A percentile compares a stretch with the other conserved stretches of the same genome.
These are phyloP conservation scores for Psettodes erumei DNA, from an alignment of 2,113 vertebrate genomes.

Conservation along the genomic window DNA sequence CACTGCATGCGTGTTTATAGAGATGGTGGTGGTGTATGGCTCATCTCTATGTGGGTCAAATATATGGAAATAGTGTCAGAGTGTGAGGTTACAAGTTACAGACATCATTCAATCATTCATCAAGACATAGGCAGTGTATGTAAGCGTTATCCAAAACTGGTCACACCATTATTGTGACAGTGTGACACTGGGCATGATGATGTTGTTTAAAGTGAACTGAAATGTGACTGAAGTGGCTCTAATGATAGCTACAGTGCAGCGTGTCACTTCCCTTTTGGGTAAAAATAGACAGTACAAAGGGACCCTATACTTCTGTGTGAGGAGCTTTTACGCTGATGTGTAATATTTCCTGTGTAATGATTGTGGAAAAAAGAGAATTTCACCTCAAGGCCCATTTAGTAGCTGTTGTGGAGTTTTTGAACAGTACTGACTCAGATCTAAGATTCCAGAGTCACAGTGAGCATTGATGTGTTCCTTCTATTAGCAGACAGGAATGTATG, in stretches of 20 bases:
- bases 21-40: background rate
- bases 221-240: too few species aligned
- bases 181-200: too few species aligned
- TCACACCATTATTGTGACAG: too few species aligned
- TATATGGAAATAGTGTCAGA: background rate
- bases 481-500: too few species aligned
- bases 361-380: background rate
- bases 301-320: background rate
- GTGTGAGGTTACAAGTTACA: too few species aligned
- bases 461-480: too few species aligned
- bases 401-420: background rate
- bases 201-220: too few species aligned
- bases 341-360: background rate
- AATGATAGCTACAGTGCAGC: too few species aligned
- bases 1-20: background rate
- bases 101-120: too few species aligned
- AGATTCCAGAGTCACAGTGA: too few species aligned
- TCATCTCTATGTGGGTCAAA: constrained; percentile 10
- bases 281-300: background rate
- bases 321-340: background rate
- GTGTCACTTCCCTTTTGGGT: constrained; percentile 26
- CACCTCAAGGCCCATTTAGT: background rate
- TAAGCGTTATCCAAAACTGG: too few species aligned
- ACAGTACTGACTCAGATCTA: background rate
- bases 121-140: too few species aligned